Percentiles rank a stretch among this genome's conserved stretches.
Evolutionary conservation across 2,888 invertebrate species (phyloP).

Genomic region (Thera obeliscata): DNA sequence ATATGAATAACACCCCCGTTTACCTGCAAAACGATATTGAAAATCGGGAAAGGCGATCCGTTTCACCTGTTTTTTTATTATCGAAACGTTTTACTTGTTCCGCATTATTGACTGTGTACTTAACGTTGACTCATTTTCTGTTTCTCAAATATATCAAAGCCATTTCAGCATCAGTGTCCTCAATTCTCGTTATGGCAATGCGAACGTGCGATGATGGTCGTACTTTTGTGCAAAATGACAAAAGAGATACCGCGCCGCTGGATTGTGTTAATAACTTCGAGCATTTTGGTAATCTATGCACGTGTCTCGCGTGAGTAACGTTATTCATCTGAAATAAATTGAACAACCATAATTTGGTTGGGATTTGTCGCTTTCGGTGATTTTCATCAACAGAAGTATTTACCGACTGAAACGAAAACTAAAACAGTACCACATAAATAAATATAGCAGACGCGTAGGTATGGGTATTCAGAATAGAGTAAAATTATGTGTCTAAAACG

Average conservation of each 20-base stretch:
- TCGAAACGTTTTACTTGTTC: conserved; percentile 75
- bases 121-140: conserved; percentile 65
- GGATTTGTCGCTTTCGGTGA: conserved; percentile 38
- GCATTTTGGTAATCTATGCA: conserved; percentile 23
- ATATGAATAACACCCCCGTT: conserved; percentile 71
- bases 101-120: conserved; percentile 67
- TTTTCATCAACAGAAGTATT: conserved; percentile 3
- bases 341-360: conserved; percentile 55
- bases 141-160: conserved; percentile 66
- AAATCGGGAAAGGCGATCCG: conserved; percentile 68
- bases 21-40: conserved; percentile 72
- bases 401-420: conserved; percentile 40
- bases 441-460: conserved; percentile 15
- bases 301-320: conserved; percentile 42
- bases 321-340: conserved; percentile 49
- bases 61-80: conserved; percentile 72
- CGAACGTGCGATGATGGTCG: conserved; percentile 41
- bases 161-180: conserved; percentile 55
- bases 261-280: conserved; percentile 49
- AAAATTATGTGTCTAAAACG: conserved; percentile 61
- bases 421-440: conserved; percentile 24
- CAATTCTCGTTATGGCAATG: conserved; percentile 50
- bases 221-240: conserved; percentile 56
- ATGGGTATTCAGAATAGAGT: conserved; percentile 57
- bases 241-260: conserved; percentile 43